A percentile compares a stretch with the other conserved stretches of the same genome.
These are phyloP conservation scores for Stomatorhinus ivindoensis DNA, from an alignment of 2,113 vertebrate genomes.

Conservation along the genomic window DNA sequence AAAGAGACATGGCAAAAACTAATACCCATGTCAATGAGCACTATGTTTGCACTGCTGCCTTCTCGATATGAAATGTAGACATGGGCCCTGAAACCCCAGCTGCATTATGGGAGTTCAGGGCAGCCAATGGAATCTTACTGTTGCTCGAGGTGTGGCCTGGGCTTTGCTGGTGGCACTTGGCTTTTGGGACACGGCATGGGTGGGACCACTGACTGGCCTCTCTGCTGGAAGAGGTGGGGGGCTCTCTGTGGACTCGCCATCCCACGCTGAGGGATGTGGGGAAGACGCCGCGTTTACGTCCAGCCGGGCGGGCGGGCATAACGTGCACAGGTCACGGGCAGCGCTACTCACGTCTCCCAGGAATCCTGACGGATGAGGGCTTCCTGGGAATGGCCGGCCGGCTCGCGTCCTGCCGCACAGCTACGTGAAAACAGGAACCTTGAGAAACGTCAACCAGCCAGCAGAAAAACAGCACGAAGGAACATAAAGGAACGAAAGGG, in stretches of 20 bases:
- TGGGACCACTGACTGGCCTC: constrained; percentile 65
- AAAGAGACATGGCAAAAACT: background rate
- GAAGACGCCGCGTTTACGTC: background rate
- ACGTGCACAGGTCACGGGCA: background rate
- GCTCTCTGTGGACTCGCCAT: constrained; percentile 53
- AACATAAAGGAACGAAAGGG: background rate
- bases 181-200: constrained; percentile 43
- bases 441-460: constrained; percentile 35
- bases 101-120: background rate
- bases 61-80: background rate
- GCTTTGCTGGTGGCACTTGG: constrained; percentile 22
- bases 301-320: background rate
- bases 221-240: constrained; percentile 65
- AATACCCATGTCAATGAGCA: background rate
- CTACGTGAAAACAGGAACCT: constrained; percentile 56
- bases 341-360: constrained; percentile 46
- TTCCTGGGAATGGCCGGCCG: constrained; percentile 53
- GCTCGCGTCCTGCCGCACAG: constrained; percentile 45
- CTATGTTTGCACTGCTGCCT: background rate
- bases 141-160: background rate
- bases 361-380: constrained; percentile 70
- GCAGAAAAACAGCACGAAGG: constrained; percentile 9
- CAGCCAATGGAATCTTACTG: background rate
- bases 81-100: background rate
- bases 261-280: constrained; percentile 50